These are phyloP conservation scores for Echiichthys vipera DNA, from an alignment of 2,797 vertebrate genomes.

Conservation along the genomic window DNA sequence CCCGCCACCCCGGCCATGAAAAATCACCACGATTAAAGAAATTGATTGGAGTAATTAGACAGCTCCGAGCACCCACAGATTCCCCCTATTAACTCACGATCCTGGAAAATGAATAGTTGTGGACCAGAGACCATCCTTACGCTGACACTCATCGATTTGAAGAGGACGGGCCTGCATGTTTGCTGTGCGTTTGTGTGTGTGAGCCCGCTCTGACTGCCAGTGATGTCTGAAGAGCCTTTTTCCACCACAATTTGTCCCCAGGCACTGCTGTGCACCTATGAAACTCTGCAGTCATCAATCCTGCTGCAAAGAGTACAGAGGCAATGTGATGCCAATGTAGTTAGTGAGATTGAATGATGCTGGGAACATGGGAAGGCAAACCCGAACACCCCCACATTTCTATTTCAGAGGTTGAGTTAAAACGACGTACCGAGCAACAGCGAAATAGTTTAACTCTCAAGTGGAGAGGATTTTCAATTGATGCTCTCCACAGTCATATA, in stretches of 20 bases:
- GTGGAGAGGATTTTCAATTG: slow-evolving; percentile 55
- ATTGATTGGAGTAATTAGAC: slow-evolving; percentile 80
- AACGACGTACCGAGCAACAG: slow-evolving; percentile 39
- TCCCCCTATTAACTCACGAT: slow-evolving; percentile 63
- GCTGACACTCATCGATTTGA: slow-evolving; percentile 63
- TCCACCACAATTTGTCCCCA: slow-evolving; percentile 51
- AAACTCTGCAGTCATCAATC: slow-evolving; percentile 63
- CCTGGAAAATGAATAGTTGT: slow-evolving; percentile 69
- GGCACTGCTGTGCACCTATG: slow-evolving; percentile 39
- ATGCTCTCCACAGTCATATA: slow-evolving; percentile 46
- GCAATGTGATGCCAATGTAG: slow-evolving; percentile 49
- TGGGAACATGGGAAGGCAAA: slow-evolving; percentile 39
- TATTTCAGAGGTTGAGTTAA: slow-evolving; percentile 69
- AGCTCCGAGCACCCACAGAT: slow-evolving; percentile 60
- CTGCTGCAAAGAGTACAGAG: slow-evolving; percentile 37
- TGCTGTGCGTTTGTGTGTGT: background rate
- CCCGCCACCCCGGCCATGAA: slow-evolving; percentile 54
- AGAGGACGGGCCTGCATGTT: slow-evolving; percentile 23
- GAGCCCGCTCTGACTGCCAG: slow-evolving; percentile 16
- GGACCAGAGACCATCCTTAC: slow-evolving; percentile 48
- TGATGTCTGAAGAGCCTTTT: slow-evolving; percentile 51
- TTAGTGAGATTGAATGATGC: slow-evolving; percentile 63
- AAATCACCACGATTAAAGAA: slow-evolving; percentile 77
- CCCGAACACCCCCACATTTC: slow-evolving; percentile 55
- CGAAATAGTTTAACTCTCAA: slow-evolving; percentile 52